Conservation (phyloP, 1,140 invertebrate genomes). For the Pomacea maculata region DNA sequence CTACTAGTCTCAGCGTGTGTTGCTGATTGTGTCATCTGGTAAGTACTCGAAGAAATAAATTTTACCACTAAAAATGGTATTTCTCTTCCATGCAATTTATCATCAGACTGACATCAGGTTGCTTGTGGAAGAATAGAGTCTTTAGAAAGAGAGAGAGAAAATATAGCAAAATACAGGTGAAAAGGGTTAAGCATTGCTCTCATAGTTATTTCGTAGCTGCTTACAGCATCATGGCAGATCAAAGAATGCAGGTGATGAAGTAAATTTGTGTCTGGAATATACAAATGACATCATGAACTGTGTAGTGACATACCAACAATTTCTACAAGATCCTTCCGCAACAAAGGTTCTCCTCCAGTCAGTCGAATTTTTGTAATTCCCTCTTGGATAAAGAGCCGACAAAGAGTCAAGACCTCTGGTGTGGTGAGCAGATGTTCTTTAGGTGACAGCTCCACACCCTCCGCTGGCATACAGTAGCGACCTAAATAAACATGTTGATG, state of each 20-base stretch:
- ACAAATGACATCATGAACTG: background rate
- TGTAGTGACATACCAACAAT: slow-evolving; percentile 75
- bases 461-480: slow-evolving; percentile 95
- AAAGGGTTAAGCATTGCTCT: too few species aligned
- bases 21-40: too few species aligned
- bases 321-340: slow-evolving; percentile 84
- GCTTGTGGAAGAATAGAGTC: too few species aligned
- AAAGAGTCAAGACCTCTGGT: slow-evolving; percentile 83
- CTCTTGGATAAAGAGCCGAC: slow-evolving; percentile 85
- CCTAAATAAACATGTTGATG: slow-evolving; percentile 68
- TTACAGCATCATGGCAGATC: too few species aligned
- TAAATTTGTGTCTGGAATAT: background rate
- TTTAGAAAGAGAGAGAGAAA: too few species aligned
- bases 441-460: slow-evolving; percentile 82
- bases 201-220: too few species aligned
- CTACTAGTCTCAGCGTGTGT: too few species aligned
- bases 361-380: slow-evolving; percentile 93
- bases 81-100: too few species aligned
- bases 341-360: slow-evolving; percentile 96
- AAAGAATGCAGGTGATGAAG: background rate
- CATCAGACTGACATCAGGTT: too few species aligned
- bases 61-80: too few species aligned
- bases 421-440: slow-evolving; percentile 81
- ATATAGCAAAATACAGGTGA: too few species aligned
- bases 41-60: too few species aligned